Evolutionary conservation across 2,797 vertebrate genomes (phyloP).

Genomic region (Merluccius polli): DNA sequence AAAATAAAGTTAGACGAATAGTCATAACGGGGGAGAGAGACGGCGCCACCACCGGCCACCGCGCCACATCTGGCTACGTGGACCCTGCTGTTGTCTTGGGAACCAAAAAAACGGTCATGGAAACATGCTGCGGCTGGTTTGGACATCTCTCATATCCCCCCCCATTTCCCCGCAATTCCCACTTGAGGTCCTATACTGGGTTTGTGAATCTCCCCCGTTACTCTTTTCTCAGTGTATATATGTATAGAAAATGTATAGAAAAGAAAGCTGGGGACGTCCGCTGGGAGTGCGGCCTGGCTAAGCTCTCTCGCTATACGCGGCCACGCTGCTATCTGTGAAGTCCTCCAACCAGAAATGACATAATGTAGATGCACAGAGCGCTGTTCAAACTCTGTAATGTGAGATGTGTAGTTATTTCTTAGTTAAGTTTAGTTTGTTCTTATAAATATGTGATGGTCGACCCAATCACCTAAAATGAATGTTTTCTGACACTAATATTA

Average conservation of each 20-base stretch:
- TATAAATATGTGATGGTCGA: not conserved
- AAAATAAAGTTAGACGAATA: not conserved
- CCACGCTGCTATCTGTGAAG: not conserved
- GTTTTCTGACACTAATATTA: not conserved
- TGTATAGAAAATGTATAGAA: constrained; percentile 10
- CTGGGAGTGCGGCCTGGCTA: not conserved
- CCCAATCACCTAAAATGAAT: not conserved
- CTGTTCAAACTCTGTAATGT: not conserved
- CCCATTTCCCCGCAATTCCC: constrained; percentile 46
- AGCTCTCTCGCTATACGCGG: not conserved
- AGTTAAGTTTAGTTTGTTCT: not conserved
- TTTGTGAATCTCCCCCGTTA: constrained; percentile 33
- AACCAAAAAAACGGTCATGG: constrained; percentile 16
- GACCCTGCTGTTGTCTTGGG: constrained; percentile 16
- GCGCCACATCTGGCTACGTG: constrained; percentile 25
- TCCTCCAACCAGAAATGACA: not conserved
- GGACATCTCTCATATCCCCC: constrained; percentile 28
- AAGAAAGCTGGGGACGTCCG: not conserved
- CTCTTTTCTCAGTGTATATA: constrained; percentile 32
- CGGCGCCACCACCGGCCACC: not conserved
- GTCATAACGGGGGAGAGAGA: not conserved
- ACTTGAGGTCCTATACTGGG: constrained; percentile 32
- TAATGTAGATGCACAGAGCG: not conserved
- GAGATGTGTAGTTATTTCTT: not conserved
- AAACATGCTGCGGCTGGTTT: constrained; percentile 25